A percentile compares a stretch with the other conserved stretches of the same genome.
phyloP scores from a whole-genome alignment of 1,140 invertebrate genomes.

The Acromyrmex heyeri region DNA sequence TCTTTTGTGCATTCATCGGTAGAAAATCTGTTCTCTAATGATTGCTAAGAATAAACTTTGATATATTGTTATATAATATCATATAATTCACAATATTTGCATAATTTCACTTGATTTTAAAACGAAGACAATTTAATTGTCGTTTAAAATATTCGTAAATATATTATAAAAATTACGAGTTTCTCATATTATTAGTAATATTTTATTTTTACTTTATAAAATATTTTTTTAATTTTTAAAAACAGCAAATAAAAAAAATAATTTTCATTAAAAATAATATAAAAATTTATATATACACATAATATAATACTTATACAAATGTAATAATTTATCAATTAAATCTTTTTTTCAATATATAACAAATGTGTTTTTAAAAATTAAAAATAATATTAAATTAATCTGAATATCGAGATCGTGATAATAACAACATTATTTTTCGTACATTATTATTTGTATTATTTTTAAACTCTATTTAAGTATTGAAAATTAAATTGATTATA shows the following conservation, averaged over 20 bases:
- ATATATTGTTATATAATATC: neutral
- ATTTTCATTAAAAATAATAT: constrained; percentile 8
- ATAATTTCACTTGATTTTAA: neutral
- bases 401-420: neutral
- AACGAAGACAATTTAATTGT: neutral
- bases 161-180: constrained; percentile 11
- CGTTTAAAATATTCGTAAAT: neutral
- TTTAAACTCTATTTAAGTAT: neutral
- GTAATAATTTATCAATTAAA: neutral
- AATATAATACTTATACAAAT: neutral
- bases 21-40: constrained; percentile 15
- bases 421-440: neutral
- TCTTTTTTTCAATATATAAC: neutral
- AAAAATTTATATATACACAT: neutral
- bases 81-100: neutral
- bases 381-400: neutral
- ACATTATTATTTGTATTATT: constrained; percentile 14
- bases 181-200: neutral
- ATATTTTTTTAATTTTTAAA: constrained; percentile 15
- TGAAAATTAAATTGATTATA: constrained; percentile 10
- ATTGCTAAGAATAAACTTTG: neutral
- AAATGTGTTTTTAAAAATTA: neutral
- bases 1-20: neutral
- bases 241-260: neutral
- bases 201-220: neutral